A percentile compares a stretch with the other conserved stretches of the same genome.
Conservation (phyloP, 2,888 invertebrate genomes). For the Limnephilus auricula region DNA sequence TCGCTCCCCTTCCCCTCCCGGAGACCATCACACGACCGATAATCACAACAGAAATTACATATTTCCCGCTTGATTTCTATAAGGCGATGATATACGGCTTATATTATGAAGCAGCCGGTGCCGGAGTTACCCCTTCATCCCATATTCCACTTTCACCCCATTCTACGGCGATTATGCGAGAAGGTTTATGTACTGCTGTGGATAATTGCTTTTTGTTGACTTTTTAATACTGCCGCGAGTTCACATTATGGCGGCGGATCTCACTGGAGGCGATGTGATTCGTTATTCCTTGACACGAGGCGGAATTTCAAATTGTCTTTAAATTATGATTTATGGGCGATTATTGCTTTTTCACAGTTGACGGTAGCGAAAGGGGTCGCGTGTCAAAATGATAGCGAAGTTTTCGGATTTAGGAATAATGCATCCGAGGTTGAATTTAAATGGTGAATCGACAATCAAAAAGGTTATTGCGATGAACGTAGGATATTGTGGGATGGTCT, state of each 20-base stretch:
- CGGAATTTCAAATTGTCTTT: slow-evolving; percentile 60
- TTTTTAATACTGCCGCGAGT: slow-evolving; percentile 60
- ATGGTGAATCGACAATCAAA: background rate
- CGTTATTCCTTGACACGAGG: slow-evolving; percentile 57
- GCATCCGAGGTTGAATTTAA: background rate
- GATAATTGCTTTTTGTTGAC: slow-evolving; percentile 64
- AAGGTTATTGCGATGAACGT: background rate
- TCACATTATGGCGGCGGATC: slow-evolving; percentile 13
- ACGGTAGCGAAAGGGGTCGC: slow-evolving; percentile 43
- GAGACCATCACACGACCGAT: slow-evolving; percentile 64
- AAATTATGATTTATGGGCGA: slow-evolving; percentile 64
- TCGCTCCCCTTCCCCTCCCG: slow-evolving; percentile 46
- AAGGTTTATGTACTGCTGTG: slow-evolving; percentile 58
- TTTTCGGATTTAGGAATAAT: background rate
- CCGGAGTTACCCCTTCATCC: slow-evolving; percentile 48
- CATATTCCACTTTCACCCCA: slow-evolving; percentile 45
- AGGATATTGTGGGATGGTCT: too few relatives aligned
- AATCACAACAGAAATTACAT: slow-evolving; percentile 67
- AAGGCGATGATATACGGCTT: slow-evolving; percentile 65
- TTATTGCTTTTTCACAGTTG: slow-evolving; percentile 43
- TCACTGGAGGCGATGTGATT: slow-evolving; percentile 30
- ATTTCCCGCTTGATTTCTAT: slow-evolving; percentile 67
- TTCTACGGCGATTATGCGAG: slow-evolving; percentile 52
- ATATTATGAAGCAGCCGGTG: slow-evolving; percentile 56
- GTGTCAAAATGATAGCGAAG: slow-evolving; percentile 31